phyloP scores from a whole-genome alignment of 37 sponge, comb jelly and placozoan genomes.

The Haliclona indistincta region DNA sequence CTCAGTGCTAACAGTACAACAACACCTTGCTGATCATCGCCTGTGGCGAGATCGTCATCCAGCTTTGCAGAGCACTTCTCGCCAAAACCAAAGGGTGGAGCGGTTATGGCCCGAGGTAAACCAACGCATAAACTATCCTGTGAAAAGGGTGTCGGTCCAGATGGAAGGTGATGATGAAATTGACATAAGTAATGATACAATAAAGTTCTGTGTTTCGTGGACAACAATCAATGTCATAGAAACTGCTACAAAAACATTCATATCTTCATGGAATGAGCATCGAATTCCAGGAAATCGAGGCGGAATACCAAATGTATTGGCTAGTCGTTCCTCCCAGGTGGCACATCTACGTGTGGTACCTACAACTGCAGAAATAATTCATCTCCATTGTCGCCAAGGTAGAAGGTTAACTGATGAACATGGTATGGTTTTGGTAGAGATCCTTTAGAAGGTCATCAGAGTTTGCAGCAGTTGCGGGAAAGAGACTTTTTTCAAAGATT shows the following conservation, averaged over 20 bases:
- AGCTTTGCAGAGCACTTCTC: conserved; percentile 14
- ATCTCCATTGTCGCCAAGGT: conserved; percentile 1
- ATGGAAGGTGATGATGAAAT: conserved; percentile 20
- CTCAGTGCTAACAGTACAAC: conserved; percentile 33
- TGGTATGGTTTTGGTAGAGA: conserved; percentile 25
- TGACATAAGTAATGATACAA: conserved; percentile 24
- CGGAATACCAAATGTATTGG: conserved; percentile 22
- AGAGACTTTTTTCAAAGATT: conserved; percentile 19
- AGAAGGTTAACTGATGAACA: conserved; percentile 1
- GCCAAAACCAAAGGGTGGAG: conserved; percentile 31
- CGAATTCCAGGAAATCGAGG: conserved; percentile 18
- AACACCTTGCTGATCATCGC: conserved; percentile 15
- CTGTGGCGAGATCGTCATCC: background rate
- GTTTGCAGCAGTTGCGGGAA: conserved; percentile 8
- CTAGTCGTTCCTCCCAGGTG: background rate
- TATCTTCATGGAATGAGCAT: conserved; percentile 42
- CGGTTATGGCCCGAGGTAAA: conserved; percentile 46
- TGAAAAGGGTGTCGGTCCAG: conserved; percentile 15
- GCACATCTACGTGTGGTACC: conserved; percentile 5
- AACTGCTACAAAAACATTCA: background rate
- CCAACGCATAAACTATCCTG: conserved; percentile 31
- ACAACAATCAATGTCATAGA: conserved; percentile 11
- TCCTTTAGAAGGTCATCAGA: conserved; percentile 9
- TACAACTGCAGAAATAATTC: conserved; percentile 19
- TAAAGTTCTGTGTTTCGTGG: conserved; percentile 46